Percentiles rank a stretch among this genome's conserved stretches.
Evolutionary conservation across 2,888 invertebrate species (phyloP).

Genomic region (Tipula vernalis): DNA sequence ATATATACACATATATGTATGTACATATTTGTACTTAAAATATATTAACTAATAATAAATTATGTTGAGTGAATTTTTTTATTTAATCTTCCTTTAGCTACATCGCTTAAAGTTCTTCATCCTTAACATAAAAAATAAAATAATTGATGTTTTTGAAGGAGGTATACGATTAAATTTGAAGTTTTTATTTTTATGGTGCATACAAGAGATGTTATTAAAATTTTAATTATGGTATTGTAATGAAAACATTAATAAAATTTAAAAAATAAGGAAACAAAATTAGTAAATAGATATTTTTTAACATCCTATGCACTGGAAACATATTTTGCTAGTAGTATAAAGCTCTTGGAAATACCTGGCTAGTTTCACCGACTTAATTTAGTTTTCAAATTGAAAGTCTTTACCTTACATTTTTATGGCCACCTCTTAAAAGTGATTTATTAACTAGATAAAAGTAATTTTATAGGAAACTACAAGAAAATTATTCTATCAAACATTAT

Average conservation of each 20-base stretch:
- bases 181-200: neutral
- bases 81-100: neutral
- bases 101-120: neutral
- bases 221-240: neutral
- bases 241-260: neutral
- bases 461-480: too few relatives aligned
- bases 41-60: neutral
- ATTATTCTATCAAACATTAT: too few relatives aligned
- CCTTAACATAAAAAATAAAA: neutral
- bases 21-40: neutral
- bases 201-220: neutral
- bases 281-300: too few relatives aligned
- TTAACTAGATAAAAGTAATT: too few relatives aligned
- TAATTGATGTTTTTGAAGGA: neutral
- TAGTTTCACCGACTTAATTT: too few relatives aligned
- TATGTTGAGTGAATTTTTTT: neutral
- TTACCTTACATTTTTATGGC: too few relatives aligned
- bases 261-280: too few relatives aligned
- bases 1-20: neutral
- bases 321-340: too few relatives aligned
- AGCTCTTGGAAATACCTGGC: too few relatives aligned
- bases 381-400: too few relatives aligned
- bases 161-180: neutral
- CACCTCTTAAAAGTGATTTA: too few relatives aligned
- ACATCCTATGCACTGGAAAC: too few relatives aligned